These are phyloP conservation scores for Maniola jurtina DNA, from an alignment of 1,140 invertebrate genomes.

Conservation along the genomic window DNA sequence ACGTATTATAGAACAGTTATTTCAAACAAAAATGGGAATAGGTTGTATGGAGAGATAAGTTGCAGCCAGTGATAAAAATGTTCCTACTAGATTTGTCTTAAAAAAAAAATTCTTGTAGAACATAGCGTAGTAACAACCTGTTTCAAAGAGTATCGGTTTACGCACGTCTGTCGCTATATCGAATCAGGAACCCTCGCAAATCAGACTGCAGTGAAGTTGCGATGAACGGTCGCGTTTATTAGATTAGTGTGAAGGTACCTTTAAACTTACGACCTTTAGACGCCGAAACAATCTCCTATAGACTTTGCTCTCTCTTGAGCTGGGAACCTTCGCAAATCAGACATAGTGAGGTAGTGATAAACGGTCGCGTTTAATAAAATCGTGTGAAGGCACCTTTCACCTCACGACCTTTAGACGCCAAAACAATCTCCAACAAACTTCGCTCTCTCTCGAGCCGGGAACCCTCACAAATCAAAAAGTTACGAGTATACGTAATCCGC, in stretches of 20 bases:
- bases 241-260: neutral
- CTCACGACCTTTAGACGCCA: conserved; percentile 14
- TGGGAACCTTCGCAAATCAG: too few relatives aligned
- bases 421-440: conserved; percentile 32
- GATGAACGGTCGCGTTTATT: neutral
- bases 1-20: too few relatives aligned
- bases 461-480: conserved; percentile 29
- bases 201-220: neutral
- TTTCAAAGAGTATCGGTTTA: too few relatives aligned
- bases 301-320: conserved; percentile 23
- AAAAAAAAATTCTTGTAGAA: too few relatives aligned
- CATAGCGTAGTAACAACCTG: too few relatives aligned
- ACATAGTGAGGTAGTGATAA: neutral
- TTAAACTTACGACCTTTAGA: conserved; percentile 2
- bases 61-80: too few relatives aligned
- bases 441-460: conserved; percentile 15
- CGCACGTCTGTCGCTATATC: too few relatives aligned
- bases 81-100: too few relatives aligned
- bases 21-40: too few relatives aligned
- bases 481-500: conserved; percentile 29
- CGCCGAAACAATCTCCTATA: conserved; percentile 28
- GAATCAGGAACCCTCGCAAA: too few relatives aligned
- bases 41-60: too few relatives aligned
- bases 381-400: neutral
- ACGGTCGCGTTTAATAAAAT: neutral